phyloP scores from a whole-genome alignment of 2,888 invertebrate species.

The Melieria picta region DNA sequence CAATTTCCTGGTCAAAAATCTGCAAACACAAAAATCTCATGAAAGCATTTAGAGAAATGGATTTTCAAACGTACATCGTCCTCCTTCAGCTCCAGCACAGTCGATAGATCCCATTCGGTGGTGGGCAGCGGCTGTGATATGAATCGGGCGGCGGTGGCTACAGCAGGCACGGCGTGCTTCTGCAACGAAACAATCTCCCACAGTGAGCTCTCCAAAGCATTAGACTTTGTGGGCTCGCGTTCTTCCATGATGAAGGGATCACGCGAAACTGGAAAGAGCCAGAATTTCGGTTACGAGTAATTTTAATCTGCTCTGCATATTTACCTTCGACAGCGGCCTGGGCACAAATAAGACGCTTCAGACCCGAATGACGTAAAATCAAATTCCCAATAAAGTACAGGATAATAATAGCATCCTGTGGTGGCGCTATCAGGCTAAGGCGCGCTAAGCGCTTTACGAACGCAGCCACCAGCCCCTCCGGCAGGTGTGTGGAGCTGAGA shows the following conservation, averaged over 20 bases:
- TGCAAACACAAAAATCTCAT: slow-evolving; percentile 59
- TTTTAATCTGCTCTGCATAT: not conserved
- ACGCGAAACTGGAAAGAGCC: slow-evolving; percentile 46
- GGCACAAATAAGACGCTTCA: slow-evolving; percentile 75
- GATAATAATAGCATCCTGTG: slow-evolving; percentile 80
- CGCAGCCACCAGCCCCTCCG: slow-evolving; percentile 90
- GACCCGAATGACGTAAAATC: slow-evolving; percentile 83
- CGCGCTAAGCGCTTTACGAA: slow-evolving; percentile 91
- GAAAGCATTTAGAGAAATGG: not conserved
- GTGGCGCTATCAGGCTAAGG: slow-evolving; percentile 83
- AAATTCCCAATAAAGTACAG: slow-evolving; percentile 87
- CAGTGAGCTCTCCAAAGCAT: slow-evolving; percentile 87
- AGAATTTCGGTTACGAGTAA: not conserved
- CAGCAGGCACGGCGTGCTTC: slow-evolving; percentile 76
- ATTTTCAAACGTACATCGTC: slow-evolving; percentile 68
- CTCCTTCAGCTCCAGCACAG: slow-evolving; percentile 73
- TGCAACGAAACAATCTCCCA: slow-evolving; percentile 91
- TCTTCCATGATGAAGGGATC: slow-evolving; percentile 92
- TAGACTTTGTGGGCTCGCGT: slow-evolving; percentile 78
- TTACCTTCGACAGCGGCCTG: slow-evolving; percentile 65
- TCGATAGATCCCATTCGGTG: slow-evolving; percentile 76
- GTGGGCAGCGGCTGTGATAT: slow-evolving; percentile 75
- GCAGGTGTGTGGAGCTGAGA: slow-evolving; percentile 91
- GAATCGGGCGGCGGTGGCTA: slow-evolving; percentile 77
- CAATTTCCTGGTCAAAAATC: slow-evolving; percentile 82